Evolutionary conservation across 92 coral and sea anemone species (phyloP).

Genomic region (Pocillopora grandis): DNA sequence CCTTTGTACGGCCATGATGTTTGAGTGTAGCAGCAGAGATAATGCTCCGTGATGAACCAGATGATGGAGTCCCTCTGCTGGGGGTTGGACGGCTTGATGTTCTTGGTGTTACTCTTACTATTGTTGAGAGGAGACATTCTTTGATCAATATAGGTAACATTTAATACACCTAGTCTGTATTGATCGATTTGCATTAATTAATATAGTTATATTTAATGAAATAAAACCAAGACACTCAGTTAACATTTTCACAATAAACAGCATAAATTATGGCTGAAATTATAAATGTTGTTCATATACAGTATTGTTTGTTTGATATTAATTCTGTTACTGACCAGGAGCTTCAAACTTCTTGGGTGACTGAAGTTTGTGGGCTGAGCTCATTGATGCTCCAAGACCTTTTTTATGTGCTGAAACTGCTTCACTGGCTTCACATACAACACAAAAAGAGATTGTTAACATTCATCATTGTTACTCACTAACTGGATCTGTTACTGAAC

Average conservation of each 20-base stretch:
- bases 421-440: conserved; percentile 63
- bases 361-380: conserved; percentile 73
- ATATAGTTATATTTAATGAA: too few relatives aligned
- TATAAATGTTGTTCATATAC: not conserved
- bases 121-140: not conserved
- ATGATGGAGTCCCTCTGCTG: conserved; percentile 53
- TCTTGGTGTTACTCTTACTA: conserved; percentile 68
- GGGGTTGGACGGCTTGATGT: conserved; percentile 52
- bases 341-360: conserved; percentile 83
- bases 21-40: conserved; percentile 98
- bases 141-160: not conserved
- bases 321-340: conserved; percentile 59
- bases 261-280: not conserved
- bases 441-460: not conserved
- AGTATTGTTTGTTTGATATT: not conserved
- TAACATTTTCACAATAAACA: too few relatives aligned
- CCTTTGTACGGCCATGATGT: conserved; percentile 99
- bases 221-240: too few relatives aligned
- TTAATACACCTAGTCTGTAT: not conserved
- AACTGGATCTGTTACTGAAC: too few relatives aligned
- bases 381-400: conserved; percentile 39
- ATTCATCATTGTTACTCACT: too few relatives aligned
- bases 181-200: too few relatives aligned
- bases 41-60: conserved; percentile 75
- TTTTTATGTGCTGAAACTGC: conserved; percentile 81